These are phyloP conservation scores for Dasysyrphus tricinctus DNA, from an alignment of 2,888 invertebrate genomes.

Conservation along the genomic window DNA sequence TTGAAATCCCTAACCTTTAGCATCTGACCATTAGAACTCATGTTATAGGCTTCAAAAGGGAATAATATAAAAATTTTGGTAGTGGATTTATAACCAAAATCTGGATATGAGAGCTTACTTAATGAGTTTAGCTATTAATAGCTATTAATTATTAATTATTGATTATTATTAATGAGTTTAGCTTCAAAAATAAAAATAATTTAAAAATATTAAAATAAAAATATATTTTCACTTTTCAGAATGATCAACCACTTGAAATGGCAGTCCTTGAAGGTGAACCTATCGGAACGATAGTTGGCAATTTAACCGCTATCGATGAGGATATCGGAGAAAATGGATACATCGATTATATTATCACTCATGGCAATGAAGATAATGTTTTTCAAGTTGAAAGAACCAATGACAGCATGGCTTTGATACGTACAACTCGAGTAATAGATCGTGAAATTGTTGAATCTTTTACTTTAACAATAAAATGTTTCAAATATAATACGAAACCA, in stretches of 20 bases:
- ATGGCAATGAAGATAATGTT: slow-evolving; percentile 88
- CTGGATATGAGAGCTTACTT: no score
- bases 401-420: slow-evolving; percentile 87
- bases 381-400: slow-evolving; percentile 87
- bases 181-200: no score
- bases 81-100: no score
- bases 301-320: slow-evolving; percentile 88
- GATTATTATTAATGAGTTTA: no score
- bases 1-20: no score
- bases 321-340: slow-evolving; percentile 90
- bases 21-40: no score
- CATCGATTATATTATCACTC: slow-evolving; percentile 89
- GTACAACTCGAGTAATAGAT: slow-evolving; percentile 87
- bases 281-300: slow-evolving; percentile 87
- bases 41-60: no score
- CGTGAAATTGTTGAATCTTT: slow-evolving; percentile 86
- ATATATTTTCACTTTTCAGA: no score
- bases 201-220: no score
- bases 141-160: no score
- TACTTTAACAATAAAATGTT: slow-evolving; percentile 88
- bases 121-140: no score
- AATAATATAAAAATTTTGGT: no score
- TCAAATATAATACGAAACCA: slow-evolving; percentile 85
- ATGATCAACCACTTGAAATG: slow-evolving; percentile 87
- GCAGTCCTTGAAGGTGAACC: slow-evolving; percentile 88